phyloP scores from a whole-genome alignment of 2,888 invertebrate genomes.

The Pteria penguin region DNA sequence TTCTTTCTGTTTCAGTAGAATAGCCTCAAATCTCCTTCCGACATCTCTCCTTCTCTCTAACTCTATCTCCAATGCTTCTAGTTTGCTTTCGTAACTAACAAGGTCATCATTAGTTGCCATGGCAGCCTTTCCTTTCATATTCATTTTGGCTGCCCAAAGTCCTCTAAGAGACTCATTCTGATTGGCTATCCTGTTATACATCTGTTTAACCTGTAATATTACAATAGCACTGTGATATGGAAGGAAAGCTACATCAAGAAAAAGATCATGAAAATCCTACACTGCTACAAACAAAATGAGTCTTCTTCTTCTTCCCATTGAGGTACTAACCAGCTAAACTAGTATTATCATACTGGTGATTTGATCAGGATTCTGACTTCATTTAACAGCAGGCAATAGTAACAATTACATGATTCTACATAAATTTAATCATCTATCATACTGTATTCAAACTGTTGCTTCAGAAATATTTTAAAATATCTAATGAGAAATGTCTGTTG shows the following conservation, averaged over 20 bases:
- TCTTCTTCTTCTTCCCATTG: too few species aligned
- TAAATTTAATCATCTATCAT: too few species aligned
- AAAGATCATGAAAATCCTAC: not conserved
- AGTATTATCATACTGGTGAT: not conserved
- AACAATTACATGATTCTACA: too few species aligned
- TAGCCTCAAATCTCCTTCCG: slow-evolving; percentile 67
- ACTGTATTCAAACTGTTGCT: too few species aligned
- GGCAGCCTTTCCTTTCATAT: slow-evolving; percentile 69
- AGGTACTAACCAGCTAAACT: too few species aligned
- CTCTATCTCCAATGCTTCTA: slow-evolving; percentile 72
- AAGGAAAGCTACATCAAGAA: not conserved
- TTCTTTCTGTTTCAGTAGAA: slow-evolving; percentile 63
- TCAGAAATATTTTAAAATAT: too few species aligned
- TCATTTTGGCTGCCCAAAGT: slow-evolving; percentile 78
- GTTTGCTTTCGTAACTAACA: slow-evolving; percentile 67
- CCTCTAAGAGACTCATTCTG: slow-evolving; percentile 77
- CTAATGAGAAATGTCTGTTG: too few species aligned
- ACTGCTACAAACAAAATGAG: not conserved
- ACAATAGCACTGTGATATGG: not conserved
- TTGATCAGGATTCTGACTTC: too few species aligned
- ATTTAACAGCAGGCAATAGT: too few species aligned
- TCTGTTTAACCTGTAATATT: slow-evolving; percentile 67
- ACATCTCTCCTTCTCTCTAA: slow-evolving; percentile 73
- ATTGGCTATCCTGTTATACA: slow-evolving; percentile 75
- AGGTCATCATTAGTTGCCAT: slow-evolving; percentile 74